These are phyloP conservation scores for Microcebus tavaratra DNA, from an alignment of 2,113 vertebrate genomes.

Conservation along the genomic window DNA sequence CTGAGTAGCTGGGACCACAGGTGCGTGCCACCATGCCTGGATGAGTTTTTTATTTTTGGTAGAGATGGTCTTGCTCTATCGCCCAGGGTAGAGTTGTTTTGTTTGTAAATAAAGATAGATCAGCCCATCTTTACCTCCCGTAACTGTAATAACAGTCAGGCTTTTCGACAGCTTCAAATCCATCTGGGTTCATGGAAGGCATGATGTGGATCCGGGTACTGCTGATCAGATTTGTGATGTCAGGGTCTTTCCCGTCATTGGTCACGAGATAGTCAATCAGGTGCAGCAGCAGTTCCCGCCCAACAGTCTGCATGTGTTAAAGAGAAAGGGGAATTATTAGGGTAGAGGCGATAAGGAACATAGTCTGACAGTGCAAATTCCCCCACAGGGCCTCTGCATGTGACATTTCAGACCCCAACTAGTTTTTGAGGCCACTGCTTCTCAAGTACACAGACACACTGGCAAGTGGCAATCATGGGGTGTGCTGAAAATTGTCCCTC, in stretches of 20 bases:
- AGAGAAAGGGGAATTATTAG: slow-evolving; percentile 16
- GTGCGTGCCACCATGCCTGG: too few relatives aligned
- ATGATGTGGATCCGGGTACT: slow-evolving; percentile 93
- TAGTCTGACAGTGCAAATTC: neutral
- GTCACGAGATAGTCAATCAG: slow-evolving; percentile 91
- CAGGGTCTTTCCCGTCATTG: slow-evolving; percentile 85
- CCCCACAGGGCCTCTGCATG: neutral
- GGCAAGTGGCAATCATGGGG: neutral
- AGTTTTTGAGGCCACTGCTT: neutral
- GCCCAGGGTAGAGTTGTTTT: neutral
- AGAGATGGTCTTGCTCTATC: too few relatives aligned
- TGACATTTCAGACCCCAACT: neutral
- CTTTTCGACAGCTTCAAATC: slow-evolving; percentile 87
- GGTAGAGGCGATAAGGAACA: neutral
- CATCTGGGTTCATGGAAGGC: slow-evolving; percentile 97
- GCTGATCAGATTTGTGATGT: slow-evolving; percentile 87
- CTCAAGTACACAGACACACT: neutral
- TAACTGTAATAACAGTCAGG: slow-evolving; percentile 84
- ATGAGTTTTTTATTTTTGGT: too few relatives aligned
- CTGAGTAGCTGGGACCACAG: too few relatives aligned
- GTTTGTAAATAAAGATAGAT: neutral
- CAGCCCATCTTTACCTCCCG: slow-evolving; percentile 88
- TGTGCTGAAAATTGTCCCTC: neutral
- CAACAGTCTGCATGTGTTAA: slow-evolving; percentile 86
- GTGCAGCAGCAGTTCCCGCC: slow-evolving; percentile 93